Conservation (phyloP, 2,113 vertebrate species). For the Myiagra hebetior region DNA sequence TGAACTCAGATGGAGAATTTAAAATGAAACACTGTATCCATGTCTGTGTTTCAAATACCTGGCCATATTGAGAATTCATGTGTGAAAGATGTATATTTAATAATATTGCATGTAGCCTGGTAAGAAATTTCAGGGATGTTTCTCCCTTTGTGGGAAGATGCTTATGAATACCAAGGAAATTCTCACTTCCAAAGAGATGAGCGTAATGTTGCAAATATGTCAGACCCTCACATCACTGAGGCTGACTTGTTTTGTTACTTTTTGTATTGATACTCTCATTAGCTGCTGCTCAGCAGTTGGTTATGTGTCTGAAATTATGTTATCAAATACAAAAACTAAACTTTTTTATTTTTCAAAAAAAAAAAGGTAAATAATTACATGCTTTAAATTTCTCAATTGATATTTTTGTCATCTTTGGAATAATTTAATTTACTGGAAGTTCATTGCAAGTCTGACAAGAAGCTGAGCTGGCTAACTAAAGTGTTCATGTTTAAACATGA, state of each 20-base stretch:
- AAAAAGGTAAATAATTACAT: not conserved
- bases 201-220: not conserved
- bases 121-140: not conserved
- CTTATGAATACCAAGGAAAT: constrained; percentile 35
- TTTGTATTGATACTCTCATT: not conserved
- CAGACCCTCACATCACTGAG: not conserved
- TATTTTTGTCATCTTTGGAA: not conserved
- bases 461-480: not conserved
- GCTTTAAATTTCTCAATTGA: not conserved
- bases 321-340: not conserved
- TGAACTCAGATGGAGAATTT: not conserved
- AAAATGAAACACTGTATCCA: constrained; percentile 19
- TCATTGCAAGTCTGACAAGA: not conserved
- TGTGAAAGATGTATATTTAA: constrained; percentile 4
- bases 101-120: constrained; percentile 12
- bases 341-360: not conserved
- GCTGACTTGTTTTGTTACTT: not conserved
- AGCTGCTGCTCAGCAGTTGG: not conserved
- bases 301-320: not conserved
- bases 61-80: not conserved
- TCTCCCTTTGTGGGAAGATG: constrained; percentile 46
- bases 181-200: not conserved
- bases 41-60: constrained; percentile 32
- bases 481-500: not conserved
- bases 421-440: not conserved